Conservation (phyloP, 2,113 vertebrate species). For the Corythaixoides concolor region DNA sequence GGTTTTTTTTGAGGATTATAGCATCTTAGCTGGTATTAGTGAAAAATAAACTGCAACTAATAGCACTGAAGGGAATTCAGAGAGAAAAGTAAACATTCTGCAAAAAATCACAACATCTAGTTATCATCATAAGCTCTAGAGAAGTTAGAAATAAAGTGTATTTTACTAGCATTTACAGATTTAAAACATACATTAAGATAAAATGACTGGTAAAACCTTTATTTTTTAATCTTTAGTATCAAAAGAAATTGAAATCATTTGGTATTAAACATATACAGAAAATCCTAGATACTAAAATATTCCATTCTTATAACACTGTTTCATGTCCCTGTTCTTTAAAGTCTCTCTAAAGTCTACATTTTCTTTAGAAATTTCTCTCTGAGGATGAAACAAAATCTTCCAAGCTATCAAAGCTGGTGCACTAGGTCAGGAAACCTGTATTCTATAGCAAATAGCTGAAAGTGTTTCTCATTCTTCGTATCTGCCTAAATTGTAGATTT, state of each 20-base stretch:
- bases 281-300: neutral
- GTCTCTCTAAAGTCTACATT: neutral
- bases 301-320: neutral
- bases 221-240: neutral
- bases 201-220: neutral
- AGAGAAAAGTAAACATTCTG: neutral
- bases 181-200: neutral
- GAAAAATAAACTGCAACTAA: neutral
- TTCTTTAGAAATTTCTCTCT: neutral
- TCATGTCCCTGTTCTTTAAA: neutral
- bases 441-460: neutral
- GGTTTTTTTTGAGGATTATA: neutral
- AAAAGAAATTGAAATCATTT: neutral
- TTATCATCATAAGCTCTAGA: neutral
- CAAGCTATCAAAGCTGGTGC: neutral
- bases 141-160: neutral
- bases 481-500: neutral
- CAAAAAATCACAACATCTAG: neutral
- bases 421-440: neutral
- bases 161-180: neutral
- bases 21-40: neutral
- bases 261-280: neutral
- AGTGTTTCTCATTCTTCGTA: neutral
- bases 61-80: neutral
- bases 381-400: neutral